Conservation (phyloP, 1,140 invertebrate genomes). For the Pogonomyrmex californicus region DNA sequence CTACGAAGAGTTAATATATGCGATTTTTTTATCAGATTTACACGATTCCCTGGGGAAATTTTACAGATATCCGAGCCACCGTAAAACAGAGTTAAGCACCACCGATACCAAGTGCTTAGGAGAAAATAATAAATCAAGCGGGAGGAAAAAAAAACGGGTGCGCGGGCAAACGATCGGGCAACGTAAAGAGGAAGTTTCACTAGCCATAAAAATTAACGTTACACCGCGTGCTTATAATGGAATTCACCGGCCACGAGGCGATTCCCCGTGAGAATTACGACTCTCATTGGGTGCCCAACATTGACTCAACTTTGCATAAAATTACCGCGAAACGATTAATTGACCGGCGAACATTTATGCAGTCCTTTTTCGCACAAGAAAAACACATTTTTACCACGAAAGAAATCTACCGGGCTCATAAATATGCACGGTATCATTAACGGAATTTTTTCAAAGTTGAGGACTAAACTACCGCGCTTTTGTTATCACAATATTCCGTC, state of each 20-base stretch:
- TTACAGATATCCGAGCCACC: constrained; percentile 26
- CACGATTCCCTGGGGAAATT: constrained; percentile 1
- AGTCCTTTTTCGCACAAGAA: background rate
- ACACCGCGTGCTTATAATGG: constrained; percentile 58
- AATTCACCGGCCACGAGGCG: constrained; percentile 43
- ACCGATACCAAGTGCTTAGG: constrained; percentile 23
- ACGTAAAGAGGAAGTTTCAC: constrained; percentile 54
- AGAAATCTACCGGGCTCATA: background rate
- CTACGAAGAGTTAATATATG: background rate
- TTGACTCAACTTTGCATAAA: constrained; percentile 48
- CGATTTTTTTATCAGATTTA: constrained; percentile 4
- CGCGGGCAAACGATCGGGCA: constrained; percentile 24
- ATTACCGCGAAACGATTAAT: constrained; percentile 47
- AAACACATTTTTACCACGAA: background rate
- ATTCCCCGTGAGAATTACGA: constrained; percentile 50
- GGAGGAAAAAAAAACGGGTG: background rate
- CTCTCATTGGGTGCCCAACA: constrained; percentile 44
- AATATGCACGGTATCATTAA: constrained; percentile 3
- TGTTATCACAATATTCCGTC: background rate
- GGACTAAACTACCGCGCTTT: background rate
- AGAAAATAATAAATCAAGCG: constrained; percentile 57
- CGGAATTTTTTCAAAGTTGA: background rate
- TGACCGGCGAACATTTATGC: background rate
- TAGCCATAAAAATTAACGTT: constrained; percentile 64
- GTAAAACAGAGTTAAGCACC: constrained; percentile 50